Percentiles rank a stretch among this genome's conserved stretches.
phyloP scores from a whole-genome alignment of 2,113 vertebrate genomes.

The Pelobates fuscus region DNA sequence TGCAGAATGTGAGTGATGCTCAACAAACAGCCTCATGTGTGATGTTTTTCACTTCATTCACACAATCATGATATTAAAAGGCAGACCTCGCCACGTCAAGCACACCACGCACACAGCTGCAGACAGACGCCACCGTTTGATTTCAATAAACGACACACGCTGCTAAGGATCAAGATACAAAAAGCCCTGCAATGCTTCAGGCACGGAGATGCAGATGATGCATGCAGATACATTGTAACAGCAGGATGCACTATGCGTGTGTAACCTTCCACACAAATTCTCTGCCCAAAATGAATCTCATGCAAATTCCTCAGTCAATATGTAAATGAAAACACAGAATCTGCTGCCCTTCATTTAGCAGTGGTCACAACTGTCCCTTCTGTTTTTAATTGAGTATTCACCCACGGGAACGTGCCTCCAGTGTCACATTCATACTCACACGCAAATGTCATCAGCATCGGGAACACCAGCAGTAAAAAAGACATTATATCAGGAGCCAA shows the following conservation, averaged over 20 bases:
- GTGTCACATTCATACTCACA: conserved; percentile 27
- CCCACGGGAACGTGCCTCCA: not conserved
- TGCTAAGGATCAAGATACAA: no score
- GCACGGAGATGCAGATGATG: not conserved
- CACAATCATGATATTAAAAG: not conserved
- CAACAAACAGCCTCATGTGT: not conserved
- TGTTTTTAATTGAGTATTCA: not conserved
- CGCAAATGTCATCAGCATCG: conserved; percentile 13
- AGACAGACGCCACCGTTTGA: not conserved
- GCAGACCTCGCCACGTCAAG: not conserved
- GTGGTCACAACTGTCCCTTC: not conserved
- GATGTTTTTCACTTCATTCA: not conserved
- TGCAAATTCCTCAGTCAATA: not conserved
- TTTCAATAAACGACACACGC: no score
- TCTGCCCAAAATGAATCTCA: not conserved
- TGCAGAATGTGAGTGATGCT: no score
- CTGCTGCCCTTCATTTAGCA: not conserved
- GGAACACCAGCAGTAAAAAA: conserved; percentile 1
- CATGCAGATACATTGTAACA: not conserved
- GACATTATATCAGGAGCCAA: not conserved
- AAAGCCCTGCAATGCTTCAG: not conserved
- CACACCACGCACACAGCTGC: not conserved
- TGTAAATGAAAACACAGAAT: conserved; percentile 11
- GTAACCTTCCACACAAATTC: not conserved
- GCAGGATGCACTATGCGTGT: not conserved